Conservation (phyloP, 2,113 vertebrate genomes). For the Scopus umbretta region DNA sequence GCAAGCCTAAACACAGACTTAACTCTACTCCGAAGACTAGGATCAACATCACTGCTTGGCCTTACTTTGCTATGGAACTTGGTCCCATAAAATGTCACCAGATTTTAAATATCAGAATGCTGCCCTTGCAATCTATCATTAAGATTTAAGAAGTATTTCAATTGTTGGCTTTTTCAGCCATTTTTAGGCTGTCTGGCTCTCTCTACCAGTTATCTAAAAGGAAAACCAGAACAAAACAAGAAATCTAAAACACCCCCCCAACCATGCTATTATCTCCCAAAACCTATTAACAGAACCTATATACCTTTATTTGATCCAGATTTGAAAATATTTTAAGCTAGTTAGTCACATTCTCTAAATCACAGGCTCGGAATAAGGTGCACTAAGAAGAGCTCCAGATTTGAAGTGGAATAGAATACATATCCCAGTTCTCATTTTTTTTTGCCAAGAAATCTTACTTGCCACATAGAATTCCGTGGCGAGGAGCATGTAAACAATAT, state of each 20-base stretch:
- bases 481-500: background rate
- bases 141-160: background rate
- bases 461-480: background rate
- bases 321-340: constrained; percentile 7
- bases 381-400: constrained; percentile 40
- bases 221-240: background rate
- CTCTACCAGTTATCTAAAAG: constrained; percentile 1
- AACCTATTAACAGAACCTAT: background rate
- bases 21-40: background rate
- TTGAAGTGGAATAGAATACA: background rate
- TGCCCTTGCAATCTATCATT: background rate
- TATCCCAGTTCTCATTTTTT: constrained; percentile 10
- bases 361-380: constrained; percentile 42
- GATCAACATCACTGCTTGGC: background rate
- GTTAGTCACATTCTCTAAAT: constrained; percentile 43
- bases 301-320: background rate
- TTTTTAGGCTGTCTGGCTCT: background rate
- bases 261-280: background rate
- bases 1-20: background rate
- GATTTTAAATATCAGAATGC: background rate
- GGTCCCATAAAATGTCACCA: background rate
- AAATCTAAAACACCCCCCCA: background rate
- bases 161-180: background rate
- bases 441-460: constrained; percentile 22
- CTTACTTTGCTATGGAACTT: background rate